Conservation (phyloP, 2,888 invertebrate species). For the Erebia epiphron region DNA sequence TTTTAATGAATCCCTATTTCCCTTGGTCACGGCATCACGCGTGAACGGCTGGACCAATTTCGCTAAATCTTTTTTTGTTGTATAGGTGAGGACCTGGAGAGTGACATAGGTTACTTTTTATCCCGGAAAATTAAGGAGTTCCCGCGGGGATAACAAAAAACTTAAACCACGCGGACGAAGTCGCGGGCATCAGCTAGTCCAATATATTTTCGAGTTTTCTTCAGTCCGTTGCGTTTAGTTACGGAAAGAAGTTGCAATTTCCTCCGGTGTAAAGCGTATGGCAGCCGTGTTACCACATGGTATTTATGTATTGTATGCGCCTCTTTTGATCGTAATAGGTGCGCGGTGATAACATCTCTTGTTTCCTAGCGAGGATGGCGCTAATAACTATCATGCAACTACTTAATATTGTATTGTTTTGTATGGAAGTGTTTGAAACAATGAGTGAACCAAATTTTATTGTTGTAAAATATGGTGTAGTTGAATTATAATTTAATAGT, state of each 20-base stretch:
- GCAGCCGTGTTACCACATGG: slow-evolving; percentile 30
- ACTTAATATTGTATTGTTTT: slow-evolving; percentile 2
- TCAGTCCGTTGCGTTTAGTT: background rate
- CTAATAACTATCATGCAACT: slow-evolving; percentile 8
- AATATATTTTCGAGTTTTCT: background rate
- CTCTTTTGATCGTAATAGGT: slow-evolving; percentile 29
- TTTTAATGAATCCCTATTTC: too few species aligned
- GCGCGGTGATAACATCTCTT: slow-evolving; percentile 24
- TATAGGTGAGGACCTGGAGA: too few species aligned
- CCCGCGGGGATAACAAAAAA: too few species aligned
- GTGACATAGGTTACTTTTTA: too few species aligned
- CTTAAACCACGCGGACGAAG: too few species aligned
- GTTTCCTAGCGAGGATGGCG: slow-evolving; percentile 30
- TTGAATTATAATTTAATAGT: too few species aligned
- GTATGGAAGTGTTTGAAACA: slow-evolving; percentile 7
- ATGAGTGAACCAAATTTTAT: background rate
- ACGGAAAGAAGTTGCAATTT: slow-evolving; percentile 27
- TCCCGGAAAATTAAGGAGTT: too few species aligned
- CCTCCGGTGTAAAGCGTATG: slow-evolving; percentile 26
- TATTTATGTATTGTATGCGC: slow-evolving; percentile 22
- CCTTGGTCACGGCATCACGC: too few species aligned
- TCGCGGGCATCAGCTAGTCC: too few species aligned
- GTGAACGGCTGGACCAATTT: too few species aligned
- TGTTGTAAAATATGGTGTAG: background rate
- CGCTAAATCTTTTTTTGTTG: too few species aligned